Percentiles rank a stretch among this genome's conserved stretches.
phyloP scores from a whole-genome alignment of 2,113 vertebrate species.

The Gopherus evgoodei region DNA sequence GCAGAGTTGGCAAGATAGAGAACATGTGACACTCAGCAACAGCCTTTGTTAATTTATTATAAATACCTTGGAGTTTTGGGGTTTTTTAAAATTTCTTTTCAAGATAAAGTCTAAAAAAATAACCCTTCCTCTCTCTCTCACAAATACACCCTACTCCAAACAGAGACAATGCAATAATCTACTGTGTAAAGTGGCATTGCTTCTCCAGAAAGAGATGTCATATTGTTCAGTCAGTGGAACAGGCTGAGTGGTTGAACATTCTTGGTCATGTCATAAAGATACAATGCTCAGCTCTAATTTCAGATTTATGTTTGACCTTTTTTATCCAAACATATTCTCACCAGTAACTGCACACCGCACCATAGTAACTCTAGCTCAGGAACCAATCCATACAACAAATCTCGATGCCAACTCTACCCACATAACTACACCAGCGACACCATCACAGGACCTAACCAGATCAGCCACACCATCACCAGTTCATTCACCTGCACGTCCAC shows the following conservation, averaged over 20 bases:
- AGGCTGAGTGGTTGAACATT: neutral
- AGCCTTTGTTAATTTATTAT: conserved; percentile 68
- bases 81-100: neutral
- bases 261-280: neutral
- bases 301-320: neutral
- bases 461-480: too few species aligned
- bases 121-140: neutral
- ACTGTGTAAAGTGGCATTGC: neutral
- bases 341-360: too few species aligned
- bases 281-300: neutral
- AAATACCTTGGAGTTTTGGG: conserved; percentile 67
- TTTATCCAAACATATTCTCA: neutral
- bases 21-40: conserved; percentile 48
- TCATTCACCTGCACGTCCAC: too few species aligned
- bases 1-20: conserved; percentile 48
- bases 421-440: too few species aligned
- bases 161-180: neutral
- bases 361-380: too few species aligned
- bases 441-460: too few species aligned
- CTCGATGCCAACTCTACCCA: too few species aligned
- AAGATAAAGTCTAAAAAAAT: neutral
- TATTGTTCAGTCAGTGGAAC: neutral
- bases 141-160: neutral
- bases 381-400: too few species aligned
- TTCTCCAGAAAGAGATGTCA: conserved; percentile 16